Conservation (phyloP, 1,140 invertebrate genomes). For the Procambarus virginalis region DNA sequence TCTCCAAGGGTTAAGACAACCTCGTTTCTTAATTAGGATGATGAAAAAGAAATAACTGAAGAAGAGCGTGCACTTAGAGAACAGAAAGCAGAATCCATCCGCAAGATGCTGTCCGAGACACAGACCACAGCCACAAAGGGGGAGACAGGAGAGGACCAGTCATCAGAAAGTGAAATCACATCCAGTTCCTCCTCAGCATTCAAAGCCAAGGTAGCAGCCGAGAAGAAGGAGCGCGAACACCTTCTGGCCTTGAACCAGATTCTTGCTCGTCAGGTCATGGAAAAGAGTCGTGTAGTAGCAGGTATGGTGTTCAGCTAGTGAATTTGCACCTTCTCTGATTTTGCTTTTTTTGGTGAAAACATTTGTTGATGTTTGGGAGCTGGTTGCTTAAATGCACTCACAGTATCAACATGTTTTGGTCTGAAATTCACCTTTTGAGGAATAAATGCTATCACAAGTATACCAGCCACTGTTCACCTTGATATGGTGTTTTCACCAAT, state of each 20-base stretch:
- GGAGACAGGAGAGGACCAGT: slow-evolving; percentile 39
- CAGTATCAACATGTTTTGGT: not conserved
- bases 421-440: not conserved
- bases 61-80: slow-evolving; percentile 87
- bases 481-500: not conserved
- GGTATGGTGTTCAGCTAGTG: slow-evolving; percentile 76
- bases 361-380: not conserved
- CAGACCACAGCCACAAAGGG: slow-evolving; percentile 70
- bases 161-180: slow-evolving; percentile 5
- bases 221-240: slow-evolving; percentile 90
- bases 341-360: not conserved
- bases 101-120: slow-evolving; percentile 89
- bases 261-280: slow-evolving; percentile 93
- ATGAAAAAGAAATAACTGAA: slow-evolving; percentile 80
- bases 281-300: slow-evolving; percentile 94
- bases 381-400: not conserved
- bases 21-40: slow-evolving; percentile 57
- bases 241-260: slow-evolving; percentile 92
- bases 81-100: slow-evolving; percentile 91
- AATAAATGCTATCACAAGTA: not conserved
- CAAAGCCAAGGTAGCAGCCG: slow-evolving; percentile 80
- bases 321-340: not conserved
- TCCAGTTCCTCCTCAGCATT: slow-evolving; percentile 62
- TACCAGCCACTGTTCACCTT: not conserved
- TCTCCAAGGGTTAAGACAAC: not conserved